Evolutionary conservation across 1,140 invertebrate species (phyloP).

Genomic region (Zaprionus africanus): DNA sequence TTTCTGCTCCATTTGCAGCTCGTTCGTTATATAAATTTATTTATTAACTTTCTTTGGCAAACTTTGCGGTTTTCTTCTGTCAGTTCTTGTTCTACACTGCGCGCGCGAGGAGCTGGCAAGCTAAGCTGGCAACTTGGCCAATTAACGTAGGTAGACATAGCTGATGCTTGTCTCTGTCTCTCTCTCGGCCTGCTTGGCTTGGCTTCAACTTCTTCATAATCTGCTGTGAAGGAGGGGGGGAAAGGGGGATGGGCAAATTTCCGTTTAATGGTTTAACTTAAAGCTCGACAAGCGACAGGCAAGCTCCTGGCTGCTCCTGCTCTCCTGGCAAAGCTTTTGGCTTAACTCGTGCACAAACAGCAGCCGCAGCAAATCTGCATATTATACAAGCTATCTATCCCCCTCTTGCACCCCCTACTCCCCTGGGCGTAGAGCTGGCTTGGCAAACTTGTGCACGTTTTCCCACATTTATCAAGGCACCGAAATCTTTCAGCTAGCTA

Average conservation of each 20-base stretch:
- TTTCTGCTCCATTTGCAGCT: not conserved
- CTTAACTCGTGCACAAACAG: conserved; percentile 45
- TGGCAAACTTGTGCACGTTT: conserved; percentile 71
- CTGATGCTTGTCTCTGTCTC: conserved; percentile 1
- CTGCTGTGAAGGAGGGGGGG: not conserved
- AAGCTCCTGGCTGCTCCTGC: not conserved
- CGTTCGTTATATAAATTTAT: not conserved
- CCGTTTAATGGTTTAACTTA: conserved; percentile 31
- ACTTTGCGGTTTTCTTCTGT: conserved; percentile 17
- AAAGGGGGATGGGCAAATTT: conserved; percentile 21
- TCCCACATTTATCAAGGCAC: conserved; percentile 68
- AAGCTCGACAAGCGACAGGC: not conserved
- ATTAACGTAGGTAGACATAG: conserved; percentile 13
- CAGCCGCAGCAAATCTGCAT: conserved; percentile 70
- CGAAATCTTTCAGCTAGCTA: conserved; percentile 57
- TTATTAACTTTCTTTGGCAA: conserved; percentile 4
- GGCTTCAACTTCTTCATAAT: conserved; percentile 36
- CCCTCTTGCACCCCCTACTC: conserved; percentile 9
- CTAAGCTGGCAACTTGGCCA: conserved; percentile 12
- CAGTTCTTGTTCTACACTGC: not conserved
- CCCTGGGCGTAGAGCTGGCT: conserved; percentile 12
- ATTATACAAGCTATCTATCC: conserved; percentile 34
- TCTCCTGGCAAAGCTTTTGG: conserved; percentile 34
- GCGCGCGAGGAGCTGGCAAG: not conserved
- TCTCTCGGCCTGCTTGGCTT: not conserved